phyloP scores from a whole-genome alignment of 2,113 vertebrate genomes.

The Eidolon helvum region DNA sequence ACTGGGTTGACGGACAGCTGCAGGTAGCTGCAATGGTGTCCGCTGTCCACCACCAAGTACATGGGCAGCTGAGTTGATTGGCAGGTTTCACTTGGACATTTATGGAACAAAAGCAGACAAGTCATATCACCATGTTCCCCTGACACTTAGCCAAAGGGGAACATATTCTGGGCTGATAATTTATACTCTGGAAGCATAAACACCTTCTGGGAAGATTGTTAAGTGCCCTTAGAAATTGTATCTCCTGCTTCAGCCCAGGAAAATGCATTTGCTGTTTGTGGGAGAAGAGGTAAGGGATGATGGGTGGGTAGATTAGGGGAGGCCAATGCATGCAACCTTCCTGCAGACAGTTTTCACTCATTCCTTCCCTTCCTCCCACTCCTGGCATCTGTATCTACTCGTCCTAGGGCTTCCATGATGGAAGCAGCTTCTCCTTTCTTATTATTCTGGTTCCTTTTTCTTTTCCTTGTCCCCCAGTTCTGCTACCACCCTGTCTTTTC shows the following conservation, averaged over 20 bases:
- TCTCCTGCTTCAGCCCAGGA: neutral
- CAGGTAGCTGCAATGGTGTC: neutral
- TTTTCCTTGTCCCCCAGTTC: neutral
- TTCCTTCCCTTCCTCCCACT: neutral
- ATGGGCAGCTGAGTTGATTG: neutral
- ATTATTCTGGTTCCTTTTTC: neutral
- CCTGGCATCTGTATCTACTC: rapidly evolving
- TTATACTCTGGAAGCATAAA: neutral
- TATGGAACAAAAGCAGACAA: neutral
- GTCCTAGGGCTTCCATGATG: neutral
- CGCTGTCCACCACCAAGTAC: neutral
- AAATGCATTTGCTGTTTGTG: neutral
- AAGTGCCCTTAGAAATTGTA: neutral
- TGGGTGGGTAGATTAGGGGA: neutral
- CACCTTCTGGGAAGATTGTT: neutral
- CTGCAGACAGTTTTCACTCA: neutral
- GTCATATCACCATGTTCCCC: rapidly evolving
- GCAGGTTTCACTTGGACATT: neutral
- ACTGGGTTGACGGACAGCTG: neutral
- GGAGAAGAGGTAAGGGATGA: neutral
- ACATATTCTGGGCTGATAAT: neutral
- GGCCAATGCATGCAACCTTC: neutral
- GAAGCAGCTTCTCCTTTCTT: neutral
- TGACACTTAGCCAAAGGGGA: neutral
- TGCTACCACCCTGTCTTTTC: neutral